Evolutionary conservation across 2,797 vertebrate genomes (phyloP), one percentile per base, ranked within the genome.

Genomic region (Mormyrops boulengeri): DNA sequence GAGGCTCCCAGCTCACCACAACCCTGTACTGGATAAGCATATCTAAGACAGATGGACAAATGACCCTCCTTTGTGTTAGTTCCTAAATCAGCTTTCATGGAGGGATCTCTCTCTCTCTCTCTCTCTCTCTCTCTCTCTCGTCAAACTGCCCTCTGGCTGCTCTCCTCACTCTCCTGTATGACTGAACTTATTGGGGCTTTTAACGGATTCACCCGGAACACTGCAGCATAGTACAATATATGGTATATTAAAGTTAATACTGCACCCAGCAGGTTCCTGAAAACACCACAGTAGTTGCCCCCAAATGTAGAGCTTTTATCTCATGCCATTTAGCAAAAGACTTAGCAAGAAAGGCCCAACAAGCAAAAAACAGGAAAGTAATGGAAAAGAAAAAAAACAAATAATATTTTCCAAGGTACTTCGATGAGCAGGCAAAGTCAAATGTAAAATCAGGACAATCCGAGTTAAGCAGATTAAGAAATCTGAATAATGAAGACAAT

Each of bases 401-500:
- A 41, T 1, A 73, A 94, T 93, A 91, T 93, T 91, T 92, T 92
- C 91, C 92, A 92, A 89, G 86, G 91, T 89, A 88, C 85, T 89
- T 93, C 91, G 94, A 95, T 95, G 95, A 94, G 93, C 92, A 92
- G 93, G 94, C 91, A 92, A 93, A 95, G 93, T 93, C 90, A 86
- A 90, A 89, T 92, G 93, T 95, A 94, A 94, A 82, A 95, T 95
- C 94, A 94, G 93, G 93, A 92, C 92, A 94, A 96, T 95, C 95
- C 92, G 92, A 93, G 93, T 93, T 95, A 95, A 96, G 95, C 95
- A 95, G 95, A 96, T 96, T 95, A 95, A 92, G 91, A 95, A 94
- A 95, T 94, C 93, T 94, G 94, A 94, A 93, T 73, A 89, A 94
- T 96, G 95, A 94, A 95, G 95, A 95, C 38, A 22, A 73, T 93